A percentile compares a stretch with the other conserved stretches of the same genome.
These are phyloP conservation scores for Psittacara wagleri DNA, from an alignment of 2,113 vertebrate genomes.

Conservation along the genomic window DNA sequence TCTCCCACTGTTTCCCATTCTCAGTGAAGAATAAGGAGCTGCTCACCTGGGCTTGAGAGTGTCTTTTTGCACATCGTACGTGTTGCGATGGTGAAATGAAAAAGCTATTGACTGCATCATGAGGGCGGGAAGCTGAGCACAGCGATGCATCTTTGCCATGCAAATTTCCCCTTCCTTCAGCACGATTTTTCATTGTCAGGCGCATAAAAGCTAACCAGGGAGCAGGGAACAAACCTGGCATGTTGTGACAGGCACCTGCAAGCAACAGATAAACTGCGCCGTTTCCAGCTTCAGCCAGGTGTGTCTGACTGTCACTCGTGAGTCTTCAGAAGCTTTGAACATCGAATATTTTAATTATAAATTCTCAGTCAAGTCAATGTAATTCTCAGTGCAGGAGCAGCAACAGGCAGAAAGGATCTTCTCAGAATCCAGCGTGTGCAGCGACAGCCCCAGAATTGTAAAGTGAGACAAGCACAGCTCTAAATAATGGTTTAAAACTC, in stretches of 20 bases:
- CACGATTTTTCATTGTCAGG: not conserved
- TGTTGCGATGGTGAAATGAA: not conserved
- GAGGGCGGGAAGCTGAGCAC: not conserved
- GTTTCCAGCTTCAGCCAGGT: not conserved
- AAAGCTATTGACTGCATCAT: not conserved
- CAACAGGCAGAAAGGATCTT: not conserved
- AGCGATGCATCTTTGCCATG: constrained; percentile 41
- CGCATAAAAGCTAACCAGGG: constrained; percentile 1
- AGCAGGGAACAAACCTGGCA: constrained; percentile 3
- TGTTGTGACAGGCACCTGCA: constrained; percentile 18
- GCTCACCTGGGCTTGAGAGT: not conserved
- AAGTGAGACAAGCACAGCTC: not conserved
- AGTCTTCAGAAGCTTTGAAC: not conserved
- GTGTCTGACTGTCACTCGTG: constrained; percentile 10
- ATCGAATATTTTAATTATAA: constrained; percentile 14
- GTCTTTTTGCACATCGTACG: not conserved
- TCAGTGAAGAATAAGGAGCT: not conserved
- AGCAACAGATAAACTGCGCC: not conserved
- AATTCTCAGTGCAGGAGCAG: not conserved
- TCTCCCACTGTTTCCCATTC: constrained; percentile 3
- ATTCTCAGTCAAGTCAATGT: not conserved
- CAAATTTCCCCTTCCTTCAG: constrained; percentile 22
- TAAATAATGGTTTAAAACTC: not conserved
- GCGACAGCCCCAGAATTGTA: not conserved
- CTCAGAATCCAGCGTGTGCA: not conserved